Conservation (phyloP, 1,140 invertebrate genomes). For the Cecropterus lyciades region DNA sequence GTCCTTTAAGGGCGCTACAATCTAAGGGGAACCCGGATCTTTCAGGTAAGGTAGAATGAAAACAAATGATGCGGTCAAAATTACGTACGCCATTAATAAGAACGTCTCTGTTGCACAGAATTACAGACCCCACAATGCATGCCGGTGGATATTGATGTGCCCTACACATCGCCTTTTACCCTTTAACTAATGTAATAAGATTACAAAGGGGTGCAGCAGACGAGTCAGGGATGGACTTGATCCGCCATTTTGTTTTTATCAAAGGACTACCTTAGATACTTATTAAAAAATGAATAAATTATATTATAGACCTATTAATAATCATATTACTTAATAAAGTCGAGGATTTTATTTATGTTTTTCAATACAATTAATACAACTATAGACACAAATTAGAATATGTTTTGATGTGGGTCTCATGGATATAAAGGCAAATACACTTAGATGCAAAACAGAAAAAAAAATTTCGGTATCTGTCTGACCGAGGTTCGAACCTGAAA, state of each 20-base stretch:
- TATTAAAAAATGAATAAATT: too few relatives aligned
- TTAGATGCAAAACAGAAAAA: too few relatives aligned
- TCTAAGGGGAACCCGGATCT: background rate
- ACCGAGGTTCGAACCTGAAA: too few relatives aligned
- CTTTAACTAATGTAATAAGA: conserved; percentile 81
- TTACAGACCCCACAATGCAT: conserved; percentile 36
- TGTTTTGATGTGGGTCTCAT: too few relatives aligned
- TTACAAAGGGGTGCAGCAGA: conserved; percentile 73
- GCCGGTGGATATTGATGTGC: conserved; percentile 62
- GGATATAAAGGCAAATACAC: too few relatives aligned
- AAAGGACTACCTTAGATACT: too few relatives aligned
- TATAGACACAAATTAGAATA: too few relatives aligned
- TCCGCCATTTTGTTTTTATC: conserved; percentile 1
- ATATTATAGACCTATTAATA: too few relatives aligned
- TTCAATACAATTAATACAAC: too few relatives aligned
- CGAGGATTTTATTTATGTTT: too few relatives aligned
- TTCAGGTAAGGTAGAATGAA: background rate
- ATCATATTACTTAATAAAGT: too few relatives aligned
- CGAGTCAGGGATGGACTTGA: conserved; percentile 52
- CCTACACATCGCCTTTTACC: conserved; percentile 74
- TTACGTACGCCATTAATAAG: conserved; percentile 27
- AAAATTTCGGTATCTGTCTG: too few relatives aligned
- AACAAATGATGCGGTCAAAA: conserved; percentile 23
- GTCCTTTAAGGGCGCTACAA: background rate
- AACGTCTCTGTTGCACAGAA: conserved; percentile 28